Conservation (phyloP, 2,113 vertebrate genomes). For the Calyptommatus sinebrachiatus region DNA sequence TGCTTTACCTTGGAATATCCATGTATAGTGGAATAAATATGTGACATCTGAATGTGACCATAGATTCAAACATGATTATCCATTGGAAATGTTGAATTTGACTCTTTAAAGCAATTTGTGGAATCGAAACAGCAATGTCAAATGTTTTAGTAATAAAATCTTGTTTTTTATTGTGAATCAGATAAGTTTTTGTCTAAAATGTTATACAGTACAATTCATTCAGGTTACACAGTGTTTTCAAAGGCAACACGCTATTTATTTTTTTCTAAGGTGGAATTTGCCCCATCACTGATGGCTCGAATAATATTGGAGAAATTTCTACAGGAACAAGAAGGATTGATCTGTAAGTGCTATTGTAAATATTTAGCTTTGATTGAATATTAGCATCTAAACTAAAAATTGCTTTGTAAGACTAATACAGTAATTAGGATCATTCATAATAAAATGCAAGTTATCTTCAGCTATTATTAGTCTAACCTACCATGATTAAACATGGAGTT, state of each 20-base stretch:
- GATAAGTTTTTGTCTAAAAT: not conserved
- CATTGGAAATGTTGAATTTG: conserved; percentile 44
- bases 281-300: conserved; percentile 92
- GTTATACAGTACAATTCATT: not conserved
- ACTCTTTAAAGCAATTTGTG: conserved; percentile 28
- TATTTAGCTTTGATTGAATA: conserved; percentile 35
- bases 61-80: conserved; percentile 47
- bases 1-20: too few species aligned
- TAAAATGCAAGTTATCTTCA: conserved; percentile 37
- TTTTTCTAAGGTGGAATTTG: conserved; percentile 85
- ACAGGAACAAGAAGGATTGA: conserved; percentile 77
- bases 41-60: too few species aligned
- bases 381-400: conserved; percentile 55
- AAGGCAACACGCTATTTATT: conserved; percentile 51
- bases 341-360: conserved; percentile 78
- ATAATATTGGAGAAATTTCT: conserved; percentile 88
- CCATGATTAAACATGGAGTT: not conserved
- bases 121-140: not conserved
- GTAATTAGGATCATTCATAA: conserved; percentile 70
- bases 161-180: not conserved
- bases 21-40: too few species aligned
- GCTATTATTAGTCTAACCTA: not conserved
- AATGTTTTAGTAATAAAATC: not conserved
- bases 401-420: conserved; percentile 34
- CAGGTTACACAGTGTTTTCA: not conserved